Evolutionary conservation across 2,113 vertebrate species (phyloP), one percentile per base, ranked within the genome.

Genomic region (Laterallus jamaicensis): DNA sequence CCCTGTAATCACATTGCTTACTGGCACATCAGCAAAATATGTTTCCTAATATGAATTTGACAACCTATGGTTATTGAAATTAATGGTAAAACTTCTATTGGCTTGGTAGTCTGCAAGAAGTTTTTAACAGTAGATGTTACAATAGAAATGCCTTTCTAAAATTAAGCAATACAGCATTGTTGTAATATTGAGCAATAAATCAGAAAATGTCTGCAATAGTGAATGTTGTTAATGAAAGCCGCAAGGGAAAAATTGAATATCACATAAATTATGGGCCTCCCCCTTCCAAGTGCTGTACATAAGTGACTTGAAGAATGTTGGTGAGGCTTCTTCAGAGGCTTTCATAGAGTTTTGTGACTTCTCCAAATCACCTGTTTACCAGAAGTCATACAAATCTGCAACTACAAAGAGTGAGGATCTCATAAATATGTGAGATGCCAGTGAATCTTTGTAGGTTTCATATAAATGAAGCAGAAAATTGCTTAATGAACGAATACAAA

Each of bases 381-480:
- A 93, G 71, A 90, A 77, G 75, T 69, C 54, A 68, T 76, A 37
- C 79, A 82, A 82, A 91, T 63, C 79, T 42, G 20, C 26, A 76
- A 21, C 49, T 85, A 31, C 18, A 42, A 93, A 89, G 66, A 91
- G 35, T 37, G 64, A 91, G 92, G 95, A 60, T 42, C n/a, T 88
- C 82, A 92, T 71, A 42, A 95, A 90, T 64, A 40, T 26, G 62
- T 40, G 63, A 82, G n/a, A 17, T 50, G 26, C 11, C 50, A 50
- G 22, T 92, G 44, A 82, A 85, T 92, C 82, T 78, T 75, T 88
- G 78, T 66, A 56, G 56, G 73, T 95, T 18, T 90, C 44, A 55
- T 96, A 5, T 28, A 87, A 88, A 93, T 64, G 16, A 81, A 95
- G 63, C 9, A 78, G 82, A 93, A 95, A 88, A 62, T 76, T 2